Evolutionary conservation across 2,113 vertebrate species (phyloP).

Genomic region (Gymnorhina tibicen): DNA sequence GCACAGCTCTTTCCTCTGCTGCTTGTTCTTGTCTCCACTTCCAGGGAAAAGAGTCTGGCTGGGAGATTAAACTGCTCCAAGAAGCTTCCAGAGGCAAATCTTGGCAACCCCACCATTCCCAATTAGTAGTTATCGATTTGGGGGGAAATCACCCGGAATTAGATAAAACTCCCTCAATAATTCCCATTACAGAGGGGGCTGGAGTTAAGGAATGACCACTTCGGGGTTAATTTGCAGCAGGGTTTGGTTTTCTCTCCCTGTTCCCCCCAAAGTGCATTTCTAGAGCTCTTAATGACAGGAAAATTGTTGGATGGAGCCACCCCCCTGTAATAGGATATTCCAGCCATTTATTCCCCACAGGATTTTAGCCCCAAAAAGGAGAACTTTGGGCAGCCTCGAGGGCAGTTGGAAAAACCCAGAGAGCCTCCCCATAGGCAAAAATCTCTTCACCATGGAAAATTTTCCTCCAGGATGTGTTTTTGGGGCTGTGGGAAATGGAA

Average conservation of each 20-base stretch:
- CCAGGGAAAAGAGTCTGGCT: background rate
- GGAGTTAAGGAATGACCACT: conserved; percentile 36
- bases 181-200: background rate
- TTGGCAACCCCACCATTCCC: background rate
- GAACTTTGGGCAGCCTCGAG: background rate
- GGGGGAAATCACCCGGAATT: background rate
- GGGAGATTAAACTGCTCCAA: background rate
- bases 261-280: conserved; percentile 47
- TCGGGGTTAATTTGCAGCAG: background rate
- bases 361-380: conserved; percentile 8
- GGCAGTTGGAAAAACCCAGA: background rate
- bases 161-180: background rate
- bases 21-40: background rate
- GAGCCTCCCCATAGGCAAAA: background rate
- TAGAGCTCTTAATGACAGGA: conserved; percentile 38
- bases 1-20: background rate
- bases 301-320: conserved; percentile 59
- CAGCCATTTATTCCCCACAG: conserved; percentile 15
- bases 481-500: background rate
- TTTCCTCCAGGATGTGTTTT: background rate
- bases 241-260: background rate
- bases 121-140: background rate
- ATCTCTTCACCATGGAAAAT: background rate
- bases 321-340: conserved; percentile 43
- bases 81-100: background rate